A percentile compares a stretch with the other conserved stretches of the same genome.
Conservation (phyloP, 2,888 invertebrate genomes). For the Argyresthia goedartella region DNA sequence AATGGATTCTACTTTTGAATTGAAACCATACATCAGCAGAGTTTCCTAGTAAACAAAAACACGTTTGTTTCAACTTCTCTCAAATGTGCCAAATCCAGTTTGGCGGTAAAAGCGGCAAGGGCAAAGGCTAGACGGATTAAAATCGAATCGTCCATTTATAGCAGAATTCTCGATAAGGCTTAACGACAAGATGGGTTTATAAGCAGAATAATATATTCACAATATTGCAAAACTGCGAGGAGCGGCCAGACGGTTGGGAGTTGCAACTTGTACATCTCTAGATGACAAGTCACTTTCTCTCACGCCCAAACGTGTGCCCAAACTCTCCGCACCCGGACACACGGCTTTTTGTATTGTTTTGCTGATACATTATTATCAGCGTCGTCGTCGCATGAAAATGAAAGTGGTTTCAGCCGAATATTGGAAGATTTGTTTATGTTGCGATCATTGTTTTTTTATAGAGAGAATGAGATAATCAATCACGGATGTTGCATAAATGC, state of each 20-base stretch:
- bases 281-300: conserved; percentile 57
- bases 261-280: conserved; percentile 16
- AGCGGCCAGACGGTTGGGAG: too few relatives aligned
- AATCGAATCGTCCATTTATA: conserved; percentile 29
- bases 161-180: conserved; percentile 7
- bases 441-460: too few relatives aligned
- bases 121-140: conserved; percentile 21
- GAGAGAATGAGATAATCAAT: too few relatives aligned
- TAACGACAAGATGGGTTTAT: neutral
- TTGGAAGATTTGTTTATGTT: too few relatives aligned
- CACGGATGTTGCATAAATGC: too few relatives aligned
- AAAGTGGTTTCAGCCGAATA: conserved; percentile 26
- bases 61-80: neutral
- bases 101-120: conserved; percentile 19
- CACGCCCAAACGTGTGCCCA: conserved; percentile 27
- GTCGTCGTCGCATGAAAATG: conserved; percentile 41
- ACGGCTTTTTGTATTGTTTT: conserved; percentile 51
- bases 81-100: conserved; percentile 14
- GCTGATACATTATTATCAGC: conserved; percentile 52
- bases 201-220: too few relatives aligned
- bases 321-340: conserved; percentile 34
- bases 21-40: too few relatives aligned
- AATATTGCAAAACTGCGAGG: too few relatives aligned
- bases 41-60: neutral
- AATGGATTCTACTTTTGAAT: too few relatives aligned